These are phyloP conservation scores for Dolichomitus sp. DNA, from an alignment of 2,888 invertebrate genomes.

Conservation along the genomic window DNA sequence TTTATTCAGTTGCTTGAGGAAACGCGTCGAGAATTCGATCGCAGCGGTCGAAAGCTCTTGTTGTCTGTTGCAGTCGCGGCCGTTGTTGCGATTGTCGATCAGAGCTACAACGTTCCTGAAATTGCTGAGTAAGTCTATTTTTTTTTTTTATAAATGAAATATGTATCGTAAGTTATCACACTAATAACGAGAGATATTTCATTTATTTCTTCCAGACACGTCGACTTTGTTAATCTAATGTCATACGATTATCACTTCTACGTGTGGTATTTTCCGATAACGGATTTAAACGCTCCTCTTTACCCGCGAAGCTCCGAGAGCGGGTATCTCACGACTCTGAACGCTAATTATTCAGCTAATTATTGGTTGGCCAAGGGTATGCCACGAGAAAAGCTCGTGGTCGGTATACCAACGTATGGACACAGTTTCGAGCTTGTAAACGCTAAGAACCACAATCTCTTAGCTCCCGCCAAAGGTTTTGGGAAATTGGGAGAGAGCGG, in stretches of 20 bases:
- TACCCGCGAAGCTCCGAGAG: conserved; percentile 89
- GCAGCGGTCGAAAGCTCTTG: conserved; percentile 87
- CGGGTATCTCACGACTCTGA: conserved; percentile 90
- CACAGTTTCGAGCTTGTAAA: conserved; percentile 90
- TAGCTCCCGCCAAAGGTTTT: conserved; percentile 91
- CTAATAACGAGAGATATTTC: not conserved
- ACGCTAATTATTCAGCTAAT: conserved; percentile 93
- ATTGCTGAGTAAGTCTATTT: conserved; percentile 89
- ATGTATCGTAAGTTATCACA: not conserved
- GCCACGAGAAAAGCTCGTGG: conserved; percentile 91
- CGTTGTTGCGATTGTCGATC: conserved; percentile 91
- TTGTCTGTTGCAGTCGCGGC: conserved; percentile 94
- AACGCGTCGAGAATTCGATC: conserved; percentile 90
- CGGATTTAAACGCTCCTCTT: conserved; percentile 94
- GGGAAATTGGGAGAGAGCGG: conserved; percentile 91
- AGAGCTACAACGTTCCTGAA: conserved; percentile 92
- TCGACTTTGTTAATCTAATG: conserved; percentile 96
- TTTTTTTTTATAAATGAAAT: conserved; percentile 2
- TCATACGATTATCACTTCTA: conserved; percentile 96
- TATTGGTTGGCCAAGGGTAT: conserved; percentile 93
- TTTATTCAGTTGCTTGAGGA: conserved; percentile 92
- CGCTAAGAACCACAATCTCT: conserved; percentile 89
- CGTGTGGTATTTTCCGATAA: conserved; percentile 92
- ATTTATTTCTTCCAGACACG: conserved; percentile 86
- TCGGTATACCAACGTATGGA: conserved; percentile 96